Evolutionary conservation across 2,113 vertebrate species (phyloP), one percentile per base, ranked within the genome.

Genomic region (Caranx ignobilis): DNA sequence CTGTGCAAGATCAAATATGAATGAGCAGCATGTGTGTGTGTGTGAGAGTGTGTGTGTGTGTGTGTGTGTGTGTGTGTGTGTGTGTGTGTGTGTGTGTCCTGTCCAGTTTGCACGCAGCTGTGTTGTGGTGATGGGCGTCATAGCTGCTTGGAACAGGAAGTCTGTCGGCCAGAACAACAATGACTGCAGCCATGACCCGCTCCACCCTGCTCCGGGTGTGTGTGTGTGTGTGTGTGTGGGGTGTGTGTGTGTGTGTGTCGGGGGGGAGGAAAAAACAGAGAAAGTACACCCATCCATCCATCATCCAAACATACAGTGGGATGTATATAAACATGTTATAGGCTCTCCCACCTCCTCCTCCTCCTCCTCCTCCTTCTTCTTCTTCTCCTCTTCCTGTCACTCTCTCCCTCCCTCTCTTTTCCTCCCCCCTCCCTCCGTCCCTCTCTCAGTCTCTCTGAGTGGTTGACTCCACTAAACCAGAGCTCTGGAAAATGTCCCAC

Each of bases 151-250:
- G 65, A 94, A 93, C 93, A 95, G 95, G 95, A 95, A 94, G 93
- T 92, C 87, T 93, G 93, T 91, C 76, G 54, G 81, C 81, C 91
- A 92, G 85, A 93, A 93, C 83, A 95, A 95, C 95, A 95, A 95
- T 95, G 92, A 91, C 83, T 81, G 64, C 50, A 90, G 87, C 92
- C 89, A 13, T 90, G 91, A 94, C 89, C 93, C 16, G 41, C 91
- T 88, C 91, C 92, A 88, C 92, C 94, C 93, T 88, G 5, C 8
- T 60, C 71, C 80, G 66, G 66, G 67, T 41, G 52, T 81, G 83
- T 66, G 77, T 59, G 71, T 72, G 64, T 73, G 71, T 57, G 57
- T 65, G 81, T 71, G 66, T 79, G 55, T 63, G 55, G 60, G 70
- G 70, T 80, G 60, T 64, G 68, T 32, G 71, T 69, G 71, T 59